A percentile compares a stretch with the other conserved stretches of the same genome.
Evolutionary conservation across 2,888 invertebrate species (phyloP).

Genomic region (Aleiodes leptofemur): DNA sequence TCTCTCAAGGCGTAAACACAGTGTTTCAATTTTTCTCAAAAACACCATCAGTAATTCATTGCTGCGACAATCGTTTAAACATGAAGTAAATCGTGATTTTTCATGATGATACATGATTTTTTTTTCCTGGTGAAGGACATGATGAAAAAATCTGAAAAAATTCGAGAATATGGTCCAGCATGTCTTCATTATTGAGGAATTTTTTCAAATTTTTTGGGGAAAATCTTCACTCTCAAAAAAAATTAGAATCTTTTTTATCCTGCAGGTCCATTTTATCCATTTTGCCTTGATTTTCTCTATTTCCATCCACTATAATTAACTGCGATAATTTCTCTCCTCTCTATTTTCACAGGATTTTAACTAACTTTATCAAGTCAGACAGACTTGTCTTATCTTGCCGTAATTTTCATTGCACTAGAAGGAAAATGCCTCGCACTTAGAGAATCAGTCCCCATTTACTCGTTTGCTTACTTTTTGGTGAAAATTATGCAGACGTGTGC

Average conservation of each 20-base stretch:
- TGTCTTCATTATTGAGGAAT: no score
- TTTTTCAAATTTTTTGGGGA: no score
- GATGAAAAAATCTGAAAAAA: not conserved
- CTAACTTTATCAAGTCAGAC: slow-evolving; percentile 69
- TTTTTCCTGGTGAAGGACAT: not conserved
- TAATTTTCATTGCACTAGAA: slow-evolving; percentile 13
- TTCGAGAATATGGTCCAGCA: no score
- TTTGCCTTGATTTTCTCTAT: no score
- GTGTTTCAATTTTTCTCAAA: slow-evolving; percentile 33
- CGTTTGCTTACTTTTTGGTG: slow-evolving; percentile 45
- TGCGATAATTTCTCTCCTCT: slow-evolving; percentile 1
- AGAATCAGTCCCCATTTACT: slow-evolving; percentile 41
- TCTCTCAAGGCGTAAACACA: slow-evolving; percentile 40
- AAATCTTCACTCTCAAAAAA: no score
- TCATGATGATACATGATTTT: not conserved
- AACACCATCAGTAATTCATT: not conserved
- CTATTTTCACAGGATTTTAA: slow-evolving; percentile 49
- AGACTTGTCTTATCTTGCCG: slow-evolving; percentile 63
- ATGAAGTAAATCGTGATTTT: not conserved
- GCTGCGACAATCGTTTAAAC: slow-evolving; percentile 19
- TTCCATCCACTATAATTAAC: not conserved
- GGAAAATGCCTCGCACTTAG: not conserved
- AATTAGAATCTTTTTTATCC: no score
- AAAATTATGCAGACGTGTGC: slow-evolving; percentile 57
- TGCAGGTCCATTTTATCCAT: no score